Conservation (phyloP, 1,140 invertebrate species). For the Drosophila suzukii region DNA sequence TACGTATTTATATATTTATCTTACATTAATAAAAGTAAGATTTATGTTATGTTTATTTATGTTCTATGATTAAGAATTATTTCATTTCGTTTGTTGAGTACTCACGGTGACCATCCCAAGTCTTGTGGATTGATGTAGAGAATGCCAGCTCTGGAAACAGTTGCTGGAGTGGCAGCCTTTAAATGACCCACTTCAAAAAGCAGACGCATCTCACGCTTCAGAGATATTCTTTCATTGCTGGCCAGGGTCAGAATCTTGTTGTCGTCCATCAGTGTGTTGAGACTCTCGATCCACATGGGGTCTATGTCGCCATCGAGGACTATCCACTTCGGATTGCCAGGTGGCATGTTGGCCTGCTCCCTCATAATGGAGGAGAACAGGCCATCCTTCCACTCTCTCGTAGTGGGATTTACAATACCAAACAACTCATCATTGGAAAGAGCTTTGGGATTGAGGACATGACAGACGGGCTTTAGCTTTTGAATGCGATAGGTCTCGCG, state of each 20-base stretch:
- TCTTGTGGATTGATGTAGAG: constrained; percentile 96
- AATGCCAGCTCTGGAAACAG: constrained; percentile 96
- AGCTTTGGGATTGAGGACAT: constrained; percentile 97
- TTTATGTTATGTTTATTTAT: too few species aligned
- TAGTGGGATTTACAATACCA: constrained; percentile 97
- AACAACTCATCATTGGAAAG: constrained; percentile 98
- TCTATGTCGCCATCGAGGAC: constrained; percentile 98
- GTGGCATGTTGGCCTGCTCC: constrained; percentile 93
- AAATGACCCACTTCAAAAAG: constrained; percentile 98
- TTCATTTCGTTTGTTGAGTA: constrained; percentile 25
- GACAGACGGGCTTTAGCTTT: constrained; percentile 92
- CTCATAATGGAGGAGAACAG: constrained; percentile 96
- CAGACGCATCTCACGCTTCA: constrained; percentile 95
- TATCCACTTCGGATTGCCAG: constrained; percentile 95
- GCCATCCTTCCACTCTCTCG: constrained; percentile 98
- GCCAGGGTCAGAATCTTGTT: constrained; percentile 95
- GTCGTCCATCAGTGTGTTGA: constrained; percentile 95
- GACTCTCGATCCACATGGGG: constrained; percentile 98
- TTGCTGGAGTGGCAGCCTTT: constrained; percentile 96
- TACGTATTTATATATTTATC: too few species aligned
- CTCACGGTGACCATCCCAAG: constrained; percentile 98
- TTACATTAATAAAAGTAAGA: too few species aligned
- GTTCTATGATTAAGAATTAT: background rate
- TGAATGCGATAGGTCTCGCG: constrained; percentile 90
- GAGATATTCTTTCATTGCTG: constrained; percentile 96